phyloP scores from a whole-genome alignment of 2,888 invertebrate species.

The Melolontha melolontha region DNA sequence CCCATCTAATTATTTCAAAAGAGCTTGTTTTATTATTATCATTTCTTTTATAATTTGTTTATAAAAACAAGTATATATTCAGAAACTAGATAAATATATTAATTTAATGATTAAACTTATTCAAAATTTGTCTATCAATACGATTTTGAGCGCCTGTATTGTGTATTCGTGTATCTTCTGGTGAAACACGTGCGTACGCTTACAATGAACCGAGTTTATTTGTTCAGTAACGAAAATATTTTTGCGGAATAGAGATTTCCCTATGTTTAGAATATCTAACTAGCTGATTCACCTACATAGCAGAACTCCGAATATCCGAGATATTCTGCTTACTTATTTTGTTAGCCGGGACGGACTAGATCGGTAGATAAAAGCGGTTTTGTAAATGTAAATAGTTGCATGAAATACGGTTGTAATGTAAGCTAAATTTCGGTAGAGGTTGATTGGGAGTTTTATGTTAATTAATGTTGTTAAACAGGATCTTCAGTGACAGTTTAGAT shows the following conservation, averaged over 20 bases:
- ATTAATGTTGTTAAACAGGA: background rate
- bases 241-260: conserved; percentile 9
- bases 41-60: too few species aligned
- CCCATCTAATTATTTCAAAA: too few species aligned
- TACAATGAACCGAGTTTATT: conserved; percentile 12
- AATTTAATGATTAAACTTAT: too few species aligned
- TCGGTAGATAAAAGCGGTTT: conserved; percentile 19
- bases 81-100: too few species aligned
- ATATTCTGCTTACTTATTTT: conserved; percentile 5
- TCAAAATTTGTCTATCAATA: too few species aligned
- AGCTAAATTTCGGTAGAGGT: background rate
- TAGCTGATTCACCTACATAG: conserved; percentile 17
- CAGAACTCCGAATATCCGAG: conserved; percentile 8
- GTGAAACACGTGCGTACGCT: background rate
- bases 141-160: too few species aligned
- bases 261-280: conserved; percentile 17
- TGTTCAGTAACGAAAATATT: conserved; percentile 14
- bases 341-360: conserved; percentile 5
- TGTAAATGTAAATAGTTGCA: conserved; percentile 18
- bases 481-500: background rate
- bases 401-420: conserved; percentile 12
- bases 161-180: too few species aligned
- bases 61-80: too few species aligned
- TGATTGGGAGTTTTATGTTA: conserved; percentile 11
- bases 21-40: too few species aligned